A percentile compares a stretch with the other conserved stretches of the same genome.
phyloP scores from a whole-genome alignment of 1,140 invertebrate species.

The Bombus waltoni region DNA sequence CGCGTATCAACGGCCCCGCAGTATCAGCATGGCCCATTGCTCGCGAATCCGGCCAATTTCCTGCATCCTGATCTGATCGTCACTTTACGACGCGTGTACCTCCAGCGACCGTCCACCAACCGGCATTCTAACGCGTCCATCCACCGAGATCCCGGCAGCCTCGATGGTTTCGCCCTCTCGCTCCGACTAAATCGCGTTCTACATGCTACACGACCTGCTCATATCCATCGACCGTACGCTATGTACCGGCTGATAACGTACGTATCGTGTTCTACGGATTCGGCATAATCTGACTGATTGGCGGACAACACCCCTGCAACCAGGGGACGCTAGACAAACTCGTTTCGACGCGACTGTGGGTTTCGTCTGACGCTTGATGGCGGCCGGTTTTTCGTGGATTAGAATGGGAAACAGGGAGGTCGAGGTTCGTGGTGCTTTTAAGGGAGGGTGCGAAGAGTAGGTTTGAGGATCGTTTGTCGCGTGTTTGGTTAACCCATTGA shows the following conservation, averaged over 20 bases:
- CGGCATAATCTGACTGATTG: conserved; percentile 70
- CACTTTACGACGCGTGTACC: conserved; percentile 82
- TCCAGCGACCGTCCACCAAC: conserved; percentile 37
- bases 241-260: conserved; percentile 61
- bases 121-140: conserved; percentile 29
- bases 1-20: conserved; percentile 26
- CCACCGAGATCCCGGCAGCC: conserved; percentile 13
- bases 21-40: conserved; percentile 82
- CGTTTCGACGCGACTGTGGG: conserved; percentile 11
- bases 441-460: background rate
- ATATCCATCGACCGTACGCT: conserved; percentile 60
- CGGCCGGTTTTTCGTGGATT: background rate
- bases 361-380: conserved; percentile 8
- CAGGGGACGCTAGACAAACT: conserved; percentile 6
- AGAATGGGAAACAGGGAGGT: background rate
- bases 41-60: conserved; percentile 82
- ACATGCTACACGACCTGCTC: conserved; percentile 23
- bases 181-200: conserved; percentile 9
- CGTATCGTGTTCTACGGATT: conserved; percentile 60
- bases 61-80: conserved; percentile 80
- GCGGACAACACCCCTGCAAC: conserved; percentile 20
- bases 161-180: conserved; percentile 8
- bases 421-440: background rate
- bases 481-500: background rate
- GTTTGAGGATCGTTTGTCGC: background rate